These are phyloP conservation scores for Mycalesis mineus DNA, from an alignment of 2,888 invertebrate genomes.

Conservation along the genomic window DNA sequence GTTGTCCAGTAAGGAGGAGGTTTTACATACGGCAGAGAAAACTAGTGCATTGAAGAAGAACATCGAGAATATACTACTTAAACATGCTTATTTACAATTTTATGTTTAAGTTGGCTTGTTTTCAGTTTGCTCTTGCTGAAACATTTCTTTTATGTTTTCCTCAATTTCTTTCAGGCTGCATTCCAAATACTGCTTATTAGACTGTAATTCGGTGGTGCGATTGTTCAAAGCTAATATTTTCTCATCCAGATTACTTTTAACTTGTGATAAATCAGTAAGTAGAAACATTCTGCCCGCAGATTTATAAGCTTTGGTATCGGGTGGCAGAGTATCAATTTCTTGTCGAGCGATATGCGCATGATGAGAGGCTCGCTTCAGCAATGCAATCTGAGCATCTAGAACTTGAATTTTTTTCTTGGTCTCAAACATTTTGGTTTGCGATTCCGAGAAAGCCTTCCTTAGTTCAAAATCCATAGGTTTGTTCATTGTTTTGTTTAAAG, in stretches of 20 bases:
- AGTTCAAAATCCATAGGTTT: slow-evolving; percentile 78
- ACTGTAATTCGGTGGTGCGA: slow-evolving; percentile 84
- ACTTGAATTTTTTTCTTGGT: slow-evolving; percentile 88
- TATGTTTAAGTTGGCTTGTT: background rate
- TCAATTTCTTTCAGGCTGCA: slow-evolving; percentile 89
- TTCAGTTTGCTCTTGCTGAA: slow-evolving; percentile 79
- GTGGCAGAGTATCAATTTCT: slow-evolving; percentile 79
- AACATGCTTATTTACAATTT: background rate
- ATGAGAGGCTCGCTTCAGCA: slow-evolving; percentile 82
- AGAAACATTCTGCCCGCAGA: slow-evolving; percentile 92
- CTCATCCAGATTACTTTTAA: slow-evolving; percentile 78
- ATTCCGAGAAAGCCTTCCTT: slow-evolving; percentile 86
- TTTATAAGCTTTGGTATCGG: slow-evolving; percentile 85
- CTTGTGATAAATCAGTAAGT: slow-evolving; percentile 80
- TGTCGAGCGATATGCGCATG: slow-evolving; percentile 85
- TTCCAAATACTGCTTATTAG: slow-evolving; percentile 87
- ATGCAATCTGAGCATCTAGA: slow-evolving; percentile 87
- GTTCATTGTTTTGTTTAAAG: slow-evolving; percentile 52
- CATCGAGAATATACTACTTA: background rate
- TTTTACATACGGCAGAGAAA: background rate
- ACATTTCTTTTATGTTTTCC: slow-evolving; percentile 90
- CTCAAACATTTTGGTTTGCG: slow-evolving; percentile 89
- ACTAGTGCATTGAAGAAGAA: background rate
- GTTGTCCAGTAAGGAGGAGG: background rate
- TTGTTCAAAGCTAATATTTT: slow-evolving; percentile 76